Evolutionary conservation across 2,888 invertebrate species (phyloP).

Genomic region (Patella ulyssiponensis): DNA sequence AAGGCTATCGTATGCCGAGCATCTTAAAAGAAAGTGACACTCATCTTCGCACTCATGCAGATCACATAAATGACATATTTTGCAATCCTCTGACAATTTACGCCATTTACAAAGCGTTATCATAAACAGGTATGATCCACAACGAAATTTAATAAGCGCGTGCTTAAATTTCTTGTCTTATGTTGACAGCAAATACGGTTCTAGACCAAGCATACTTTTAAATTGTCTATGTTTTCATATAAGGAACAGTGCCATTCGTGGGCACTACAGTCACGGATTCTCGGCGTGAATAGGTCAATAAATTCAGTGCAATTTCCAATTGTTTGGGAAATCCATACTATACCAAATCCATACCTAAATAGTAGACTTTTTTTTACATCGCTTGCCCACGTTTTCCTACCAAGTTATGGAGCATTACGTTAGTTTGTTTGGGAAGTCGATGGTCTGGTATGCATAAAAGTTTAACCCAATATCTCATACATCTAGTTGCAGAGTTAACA

Average conservation of each 20-base stretch:
- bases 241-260: neutral
- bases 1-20: too few relatives aligned
- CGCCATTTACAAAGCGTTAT: too few relatives aligned
- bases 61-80: too few relatives aligned
- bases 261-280: neutral
- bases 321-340: neutral
- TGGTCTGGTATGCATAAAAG: neutral
- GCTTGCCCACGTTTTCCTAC: neutral
- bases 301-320: neutral
- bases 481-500: neutral
- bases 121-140: too few relatives aligned
- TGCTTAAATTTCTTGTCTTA: neutral
- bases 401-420: neutral
- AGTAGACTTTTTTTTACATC: neutral
- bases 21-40: too few relatives aligned
- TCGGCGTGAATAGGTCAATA: neutral
- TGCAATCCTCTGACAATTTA: too few relatives aligned
- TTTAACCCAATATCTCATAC: neutral
- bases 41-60: too few relatives aligned
- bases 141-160: neutral
- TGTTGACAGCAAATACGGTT: neutral
- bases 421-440: neutral
- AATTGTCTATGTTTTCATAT: neutral
- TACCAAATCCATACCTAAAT: slow-evolving; percentile 1
- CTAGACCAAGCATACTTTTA: neutral